Conservation (phyloP, 2,888 invertebrate genomes). For the Pyrocoelia pectoralis region DNA sequence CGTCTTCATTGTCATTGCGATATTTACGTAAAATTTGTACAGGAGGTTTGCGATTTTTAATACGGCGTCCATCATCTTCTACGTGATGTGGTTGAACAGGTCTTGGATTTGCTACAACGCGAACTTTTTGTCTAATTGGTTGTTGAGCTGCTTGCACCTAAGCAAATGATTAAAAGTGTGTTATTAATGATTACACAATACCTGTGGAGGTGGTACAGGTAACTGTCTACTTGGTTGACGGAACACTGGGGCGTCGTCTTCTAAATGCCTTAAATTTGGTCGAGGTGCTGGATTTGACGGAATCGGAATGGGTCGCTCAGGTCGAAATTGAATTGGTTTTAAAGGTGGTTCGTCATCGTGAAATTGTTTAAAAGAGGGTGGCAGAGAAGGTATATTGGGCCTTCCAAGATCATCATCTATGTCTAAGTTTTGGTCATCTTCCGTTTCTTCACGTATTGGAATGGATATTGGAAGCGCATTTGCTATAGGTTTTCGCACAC, state of each 20-base stretch:
- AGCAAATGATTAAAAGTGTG: background rate
- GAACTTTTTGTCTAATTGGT: conserved; percentile 60
- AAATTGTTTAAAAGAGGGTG: conserved; percentile 33
- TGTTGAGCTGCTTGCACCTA: conserved; percentile 60
- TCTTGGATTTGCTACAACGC: conserved; percentile 53
- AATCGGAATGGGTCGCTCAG: conserved; percentile 55
- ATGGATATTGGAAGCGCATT: conserved; percentile 50
- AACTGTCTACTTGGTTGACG: conserved; percentile 26
- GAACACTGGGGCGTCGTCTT: conserved; percentile 15
- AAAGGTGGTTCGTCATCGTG: conserved; percentile 18
- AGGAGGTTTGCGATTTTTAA: conserved; percentile 56
- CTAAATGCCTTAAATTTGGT: conserved; percentile 32
- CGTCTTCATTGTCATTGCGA: conserved; percentile 81
- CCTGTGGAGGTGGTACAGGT: conserved; percentile 20
- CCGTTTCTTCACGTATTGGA: conserved; percentile 59
- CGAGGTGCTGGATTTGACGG: conserved; percentile 36
- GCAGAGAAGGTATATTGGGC: conserved; percentile 45
- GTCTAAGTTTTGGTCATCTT: conserved; percentile 49
- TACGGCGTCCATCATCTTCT: conserved; percentile 56
- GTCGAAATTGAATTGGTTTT: conserved; percentile 50
- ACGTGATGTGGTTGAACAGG: conserved; percentile 49
- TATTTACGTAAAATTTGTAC: conserved; percentile 64
- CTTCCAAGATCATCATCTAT: conserved; percentile 55
- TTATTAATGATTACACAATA: background rate
- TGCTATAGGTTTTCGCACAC: conserved; percentile 54